phyloP scores from a whole-genome alignment of 2,113 vertebrate genomes.

The Malurus elegans region DNA sequence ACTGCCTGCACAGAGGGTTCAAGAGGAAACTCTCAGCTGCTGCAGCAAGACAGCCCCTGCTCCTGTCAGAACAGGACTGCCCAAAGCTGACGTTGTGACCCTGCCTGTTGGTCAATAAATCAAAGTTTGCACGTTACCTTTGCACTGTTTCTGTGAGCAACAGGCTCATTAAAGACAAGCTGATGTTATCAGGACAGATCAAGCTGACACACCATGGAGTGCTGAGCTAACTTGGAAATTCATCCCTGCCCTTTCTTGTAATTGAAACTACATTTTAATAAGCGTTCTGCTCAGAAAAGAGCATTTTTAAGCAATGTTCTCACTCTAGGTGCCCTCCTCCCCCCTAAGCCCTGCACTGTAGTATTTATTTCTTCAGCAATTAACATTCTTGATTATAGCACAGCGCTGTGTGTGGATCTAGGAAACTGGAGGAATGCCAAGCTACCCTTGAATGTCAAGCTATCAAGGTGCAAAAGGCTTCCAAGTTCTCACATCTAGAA shows the following conservation, averaged over 20 bases:
- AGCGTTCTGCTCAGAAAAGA: neutral
- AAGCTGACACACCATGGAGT: fast-evolving
- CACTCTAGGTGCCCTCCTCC: neutral
- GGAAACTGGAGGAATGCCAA: neutral
- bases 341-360: neutral
- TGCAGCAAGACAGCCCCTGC: neutral
- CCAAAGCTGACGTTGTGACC: neutral
- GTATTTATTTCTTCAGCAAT: neutral
- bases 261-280: neutral
- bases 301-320: neutral
- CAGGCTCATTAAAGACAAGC: neutral
- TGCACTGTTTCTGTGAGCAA: neutral
- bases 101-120: neutral
- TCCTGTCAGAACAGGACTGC: neutral
- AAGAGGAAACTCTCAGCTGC: neutral
- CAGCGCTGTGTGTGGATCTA: neutral
- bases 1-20: conserved; percentile 81
- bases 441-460: neutral
- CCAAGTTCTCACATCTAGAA: neutral
- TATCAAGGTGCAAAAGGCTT: neutral
- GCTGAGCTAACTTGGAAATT: neutral
- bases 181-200: neutral
- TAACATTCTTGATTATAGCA: neutral
- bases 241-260: neutral
- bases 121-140: neutral